Percentiles rank a stretch among this genome's conserved stretches.
Evolutionary conservation across 1,140 invertebrate species (phyloP).

Genomic region (Listronotus oregonensis): DNA sequence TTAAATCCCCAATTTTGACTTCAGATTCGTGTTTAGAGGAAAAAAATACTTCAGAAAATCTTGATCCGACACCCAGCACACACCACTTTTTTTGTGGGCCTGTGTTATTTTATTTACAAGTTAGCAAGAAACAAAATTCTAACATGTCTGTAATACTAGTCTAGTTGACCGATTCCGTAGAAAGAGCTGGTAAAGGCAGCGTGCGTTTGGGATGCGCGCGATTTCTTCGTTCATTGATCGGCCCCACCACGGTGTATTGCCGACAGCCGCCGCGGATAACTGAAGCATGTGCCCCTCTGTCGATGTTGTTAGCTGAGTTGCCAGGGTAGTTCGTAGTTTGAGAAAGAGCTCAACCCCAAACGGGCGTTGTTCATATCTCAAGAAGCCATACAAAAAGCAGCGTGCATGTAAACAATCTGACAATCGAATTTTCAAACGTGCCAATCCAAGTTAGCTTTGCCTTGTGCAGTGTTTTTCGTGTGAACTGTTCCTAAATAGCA

Average conservation of each 20-base stretch:
- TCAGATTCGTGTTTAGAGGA: no score
- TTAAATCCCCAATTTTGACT: no score
- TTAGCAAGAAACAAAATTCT: no score
- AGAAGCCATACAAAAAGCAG: conserved; percentile 1
- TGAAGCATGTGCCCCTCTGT: conserved; percentile 38
- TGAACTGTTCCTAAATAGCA: conserved; percentile 65
- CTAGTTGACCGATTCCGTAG: conserved; percentile 9
- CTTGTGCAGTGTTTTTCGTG: conserved; percentile 49
- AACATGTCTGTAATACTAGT: background rate
- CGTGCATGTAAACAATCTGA: conserved; percentile 27
- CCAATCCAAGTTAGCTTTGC: conserved; percentile 33
- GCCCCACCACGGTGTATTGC: conserved; percentile 31
- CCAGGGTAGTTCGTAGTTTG: conserved; percentile 47
- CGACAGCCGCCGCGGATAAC: conserved; percentile 12
- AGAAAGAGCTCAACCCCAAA: conserved; percentile 40
- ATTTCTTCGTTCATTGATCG: conserved; percentile 44
- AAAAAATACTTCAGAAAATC: no score
- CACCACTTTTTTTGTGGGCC: no score
- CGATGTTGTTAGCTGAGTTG: conserved; percentile 33
- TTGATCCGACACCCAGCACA: no score
- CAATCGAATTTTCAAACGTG: conserved; percentile 20
- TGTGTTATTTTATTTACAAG: no score
- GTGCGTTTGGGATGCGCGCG: conserved; percentile 28
- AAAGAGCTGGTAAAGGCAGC: background rate
- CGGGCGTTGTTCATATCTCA: conserved; percentile 44